Evolutionary conservation across 2,113 vertebrate genomes (phyloP).

Genomic region (Dicerorhinus sumatrensis): DNA sequence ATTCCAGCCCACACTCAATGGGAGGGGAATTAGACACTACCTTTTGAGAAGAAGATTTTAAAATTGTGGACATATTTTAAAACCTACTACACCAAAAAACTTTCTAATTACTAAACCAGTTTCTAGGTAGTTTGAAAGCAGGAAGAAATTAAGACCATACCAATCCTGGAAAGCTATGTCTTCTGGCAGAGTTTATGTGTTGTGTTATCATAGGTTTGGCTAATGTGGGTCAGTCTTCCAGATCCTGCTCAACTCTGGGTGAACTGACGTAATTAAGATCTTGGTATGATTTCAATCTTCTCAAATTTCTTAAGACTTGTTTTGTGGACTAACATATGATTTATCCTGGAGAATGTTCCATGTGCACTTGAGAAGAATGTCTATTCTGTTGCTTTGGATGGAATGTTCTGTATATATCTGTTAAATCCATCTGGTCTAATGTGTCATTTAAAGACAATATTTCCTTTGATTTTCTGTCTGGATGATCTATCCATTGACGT

Average conservation of each 20-base stretch:
- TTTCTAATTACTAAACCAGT: neutral
- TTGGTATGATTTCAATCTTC: neutral
- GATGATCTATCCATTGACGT: neutral
- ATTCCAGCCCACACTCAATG: neutral
- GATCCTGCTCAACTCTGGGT: neutral
- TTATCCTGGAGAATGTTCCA: neutral
- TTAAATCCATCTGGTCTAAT: neutral
- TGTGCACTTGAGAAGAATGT: neutral
- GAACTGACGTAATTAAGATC: neutral
- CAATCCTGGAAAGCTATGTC: neutral
- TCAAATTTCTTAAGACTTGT: neutral
- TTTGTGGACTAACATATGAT: neutral
- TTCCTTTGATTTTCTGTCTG: neutral
- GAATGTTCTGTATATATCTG: neutral
- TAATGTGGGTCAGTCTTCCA: neutral
- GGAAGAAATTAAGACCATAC: neutral
- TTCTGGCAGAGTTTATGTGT: neutral
- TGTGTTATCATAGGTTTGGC: neutral
- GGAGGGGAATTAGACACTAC: neutral
- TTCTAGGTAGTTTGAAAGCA: neutral
- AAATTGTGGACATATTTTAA: neutral
- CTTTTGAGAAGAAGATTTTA: neutral
- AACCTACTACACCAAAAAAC: neutral
- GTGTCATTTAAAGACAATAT: neutral
- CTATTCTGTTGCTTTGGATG: neutral